A percentile compares a stretch with the other conserved stretches of the same genome.
These are phyloP conservation scores for Apeira syringaria DNA, from an alignment of 2,888 invertebrate species.

Conservation along the genomic window DNA sequence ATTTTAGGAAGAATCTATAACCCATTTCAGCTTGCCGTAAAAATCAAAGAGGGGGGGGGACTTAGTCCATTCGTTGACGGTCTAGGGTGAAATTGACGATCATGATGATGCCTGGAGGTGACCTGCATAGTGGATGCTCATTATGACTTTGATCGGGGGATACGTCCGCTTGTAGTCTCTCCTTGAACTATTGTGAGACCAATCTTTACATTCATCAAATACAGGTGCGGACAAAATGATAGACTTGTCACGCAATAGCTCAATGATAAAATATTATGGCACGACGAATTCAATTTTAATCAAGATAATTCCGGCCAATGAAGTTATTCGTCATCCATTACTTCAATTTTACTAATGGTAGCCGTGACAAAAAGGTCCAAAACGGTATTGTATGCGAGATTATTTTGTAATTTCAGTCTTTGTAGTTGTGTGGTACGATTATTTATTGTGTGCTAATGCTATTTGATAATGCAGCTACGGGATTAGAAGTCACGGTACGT, in stretches of 20 bases:
- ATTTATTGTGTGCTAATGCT: conserved; percentile 1
- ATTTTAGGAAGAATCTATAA: too few relatives aligned
- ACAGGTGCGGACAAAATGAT: neutral
- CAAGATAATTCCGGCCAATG: conserved; percentile 60
- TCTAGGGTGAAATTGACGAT: too few relatives aligned
- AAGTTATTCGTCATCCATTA: conserved; percentile 36
- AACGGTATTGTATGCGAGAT: conserved; percentile 41
- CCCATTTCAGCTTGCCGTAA: too few relatives aligned
- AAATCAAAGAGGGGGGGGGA: too few relatives aligned
- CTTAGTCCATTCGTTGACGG: too few relatives aligned
- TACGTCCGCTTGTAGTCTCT: too few relatives aligned
- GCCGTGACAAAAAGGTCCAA: conserved; percentile 29
- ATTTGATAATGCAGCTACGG: neutral
- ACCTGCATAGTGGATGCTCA: too few relatives aligned
- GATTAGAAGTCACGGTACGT: neutral
- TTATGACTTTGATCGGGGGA: too few relatives aligned
- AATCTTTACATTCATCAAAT: too few relatives aligned
- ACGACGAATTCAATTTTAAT: conserved; percentile 5
- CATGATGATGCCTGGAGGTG: too few relatives aligned
- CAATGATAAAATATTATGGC: neutral
- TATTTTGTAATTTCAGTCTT: conserved; percentile 35
- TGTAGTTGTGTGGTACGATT: too few relatives aligned
- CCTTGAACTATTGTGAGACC: too few relatives aligned
- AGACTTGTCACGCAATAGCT: neutral
- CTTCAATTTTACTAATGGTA: conserved; percentile 44